Base-by-base conservation (phyloP, 2,113 vertebrate species). In the Plecturocebus donacophilus region DNA sequence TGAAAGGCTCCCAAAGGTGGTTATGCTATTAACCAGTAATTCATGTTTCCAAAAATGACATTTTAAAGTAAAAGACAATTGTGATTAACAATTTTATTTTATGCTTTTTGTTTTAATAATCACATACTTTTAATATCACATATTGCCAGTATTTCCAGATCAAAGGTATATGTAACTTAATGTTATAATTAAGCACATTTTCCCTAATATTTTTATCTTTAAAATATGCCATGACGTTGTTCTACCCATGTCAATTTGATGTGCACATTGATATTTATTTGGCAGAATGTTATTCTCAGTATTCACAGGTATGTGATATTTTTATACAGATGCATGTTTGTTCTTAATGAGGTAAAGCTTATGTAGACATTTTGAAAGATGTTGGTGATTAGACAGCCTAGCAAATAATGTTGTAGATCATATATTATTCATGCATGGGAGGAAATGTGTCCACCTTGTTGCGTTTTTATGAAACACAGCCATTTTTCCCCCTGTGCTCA, bases 301-400 rank as follows among this genome's bases (percentile, higher is more conserved):
- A 19, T 84, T 96, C 70, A 38, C 42, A 96, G 80, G 87, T 90
- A 96, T 96, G 82, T 92, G 88, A 90, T 96, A 87, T 94, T 94
- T 97, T 95, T 96, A 76, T 97, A 88, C 73, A 77, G 92, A 70
- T 91, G 40, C 64, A 52, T 96, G 92, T 88, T 97, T 96, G 68
- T 93, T 93, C 87, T 92, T 97, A 98, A 96, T 96, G 96, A 98
- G 91, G 95, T 97, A 93, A 97, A 94, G 47, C 94, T 88, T 92
- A 94, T 95, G 45, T 90, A 96, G 95, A 96, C 97, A 96, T 97
- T 98, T 98, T 97, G 94, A 98, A 98, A 94, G 94, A 97, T 97
- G 95, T 95, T 94, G 45, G 92, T 97, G 96, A 97, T 97, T 98
- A 97, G 93, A 95, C 21, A 91, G 86, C 89, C 89, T 94, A 93